These are phyloP conservation scores for Suricata suricatta DNA, from an alignment of 2,113 vertebrate genomes.

Conservation along the genomic window DNA sequence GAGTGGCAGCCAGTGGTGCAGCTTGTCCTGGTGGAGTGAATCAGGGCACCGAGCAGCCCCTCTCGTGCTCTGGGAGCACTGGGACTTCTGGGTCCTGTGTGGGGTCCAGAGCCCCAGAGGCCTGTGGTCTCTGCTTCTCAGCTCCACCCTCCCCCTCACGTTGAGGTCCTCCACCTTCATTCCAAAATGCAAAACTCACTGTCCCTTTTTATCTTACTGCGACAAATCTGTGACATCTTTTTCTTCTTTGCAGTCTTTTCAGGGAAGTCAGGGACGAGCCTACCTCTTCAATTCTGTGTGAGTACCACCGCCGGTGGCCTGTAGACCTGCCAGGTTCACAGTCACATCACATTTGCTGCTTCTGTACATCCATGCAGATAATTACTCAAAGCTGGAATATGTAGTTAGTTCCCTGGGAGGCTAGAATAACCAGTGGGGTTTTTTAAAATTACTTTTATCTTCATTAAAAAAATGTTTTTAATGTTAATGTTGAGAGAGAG, in stretches of 20 bases:
- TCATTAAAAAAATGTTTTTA: too few relatives aligned
- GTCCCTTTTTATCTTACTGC: fast-evolving
- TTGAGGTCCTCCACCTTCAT: not conserved
- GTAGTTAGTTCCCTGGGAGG: not conserved
- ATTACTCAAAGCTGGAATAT: not conserved
- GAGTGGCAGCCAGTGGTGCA: too few relatives aligned
- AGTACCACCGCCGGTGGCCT: constrained; percentile 80
- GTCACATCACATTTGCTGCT: fast-evolving
- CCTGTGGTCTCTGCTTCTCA: not conserved
- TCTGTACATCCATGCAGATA: fast-evolving
- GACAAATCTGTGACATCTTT: not conserved
- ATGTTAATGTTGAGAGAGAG: too few relatives aligned
- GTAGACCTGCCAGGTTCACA: fast-evolving
- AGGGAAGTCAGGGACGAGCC: constrained; percentile 98
- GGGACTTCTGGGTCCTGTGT: not conserved
- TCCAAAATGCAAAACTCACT: not conserved
- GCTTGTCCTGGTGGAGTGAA: not conserved
- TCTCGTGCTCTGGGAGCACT: not conserved
- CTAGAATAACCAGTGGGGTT: too few relatives aligned
- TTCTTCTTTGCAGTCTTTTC: constrained; percentile 93
- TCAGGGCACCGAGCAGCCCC: not conserved
- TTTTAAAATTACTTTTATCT: too few relatives aligned
- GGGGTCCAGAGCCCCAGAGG: not conserved
- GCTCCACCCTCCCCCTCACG: fast-evolving
- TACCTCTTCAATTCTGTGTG: constrained; percentile 99